Evolutionary conservation across 2,888 invertebrate genomes (phyloP), one percentile per base, ranked within the genome.

Genomic region (Meganola albula): DNA sequence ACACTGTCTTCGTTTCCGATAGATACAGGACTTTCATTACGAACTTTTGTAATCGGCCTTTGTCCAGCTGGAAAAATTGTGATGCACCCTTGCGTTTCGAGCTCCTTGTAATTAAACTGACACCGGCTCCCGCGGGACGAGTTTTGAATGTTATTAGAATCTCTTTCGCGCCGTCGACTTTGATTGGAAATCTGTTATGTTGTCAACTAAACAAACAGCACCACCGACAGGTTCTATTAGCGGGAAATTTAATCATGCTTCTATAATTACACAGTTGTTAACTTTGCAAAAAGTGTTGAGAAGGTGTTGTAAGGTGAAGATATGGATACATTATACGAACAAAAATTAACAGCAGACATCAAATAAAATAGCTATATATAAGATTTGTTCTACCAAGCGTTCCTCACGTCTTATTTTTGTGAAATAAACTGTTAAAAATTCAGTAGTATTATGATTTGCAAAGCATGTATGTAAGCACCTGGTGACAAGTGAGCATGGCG

Each of bases 131-230:
- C 58, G 68, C 53, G 74, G 75, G 77, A 83, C 74, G 74, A 75
- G 78, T 82, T 83, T 82, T 84, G 80, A 80, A 83, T 83, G 78
- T 82, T 83, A 83, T 85, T 84, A 83, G 82, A 80, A 82, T 79
- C 77, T 76, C 78, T 82, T 82, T 76, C 79, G 73, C 75, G 58
- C 67, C 74, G 74, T 63, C 74, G 73, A 69, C 63, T 76, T 74
- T 80, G 78, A 83, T 84, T 80, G 79, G 74, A 74, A 78, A 74
- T 73, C 62, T 66, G 64, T 69, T 67, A 64, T 63, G 64, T 67
- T 62, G 59, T 58, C 58, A 62, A 58, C 53, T 52, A 55, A 58
- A 56, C 50, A 49, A 46, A 54, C 44, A 55, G 51, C 53, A 47
- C 24, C 28, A 29, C 37, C 40, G 37, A n/a, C n/a, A n/a, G n/a